These are phyloP conservation scores for Darevskia nairensis DNA, from an alignment of 2,797 vertebrate species.

Conservation along the genomic window DNA sequence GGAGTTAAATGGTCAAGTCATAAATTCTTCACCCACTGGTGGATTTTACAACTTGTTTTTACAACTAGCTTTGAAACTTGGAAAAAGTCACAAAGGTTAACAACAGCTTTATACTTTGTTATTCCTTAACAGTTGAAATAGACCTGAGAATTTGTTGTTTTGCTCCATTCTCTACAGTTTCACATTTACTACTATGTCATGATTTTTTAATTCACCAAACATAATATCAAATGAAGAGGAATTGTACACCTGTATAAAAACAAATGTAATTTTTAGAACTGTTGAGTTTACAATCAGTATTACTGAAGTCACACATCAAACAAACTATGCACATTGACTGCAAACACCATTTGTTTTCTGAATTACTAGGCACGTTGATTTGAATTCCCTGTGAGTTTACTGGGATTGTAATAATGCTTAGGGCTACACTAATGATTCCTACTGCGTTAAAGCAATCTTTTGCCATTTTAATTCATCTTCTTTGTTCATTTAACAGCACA, in stretches of 20 bases:
- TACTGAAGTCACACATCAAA: neutral
- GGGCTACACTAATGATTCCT: neutral
- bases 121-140: conserved; percentile 67
- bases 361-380: neutral
- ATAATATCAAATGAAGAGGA: conserved; percentile 18
- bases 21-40: conserved; percentile 69
- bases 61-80: conserved; percentile 68
- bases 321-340: neutral
- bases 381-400: neutral
- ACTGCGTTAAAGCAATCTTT: neutral
- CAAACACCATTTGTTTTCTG: neutral
- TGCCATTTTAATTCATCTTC: neutral
- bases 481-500: neutral
- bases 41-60: conserved; percentile 71
- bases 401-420: neutral
- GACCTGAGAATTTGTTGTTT: conserved; percentile 46
- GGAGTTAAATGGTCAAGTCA: conserved; percentile 76
- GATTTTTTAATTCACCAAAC: conserved; percentile 59
- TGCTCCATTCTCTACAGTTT: neutral
- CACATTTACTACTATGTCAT: too few species aligned
- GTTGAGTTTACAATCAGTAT: neutral
- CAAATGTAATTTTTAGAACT: conserved; percentile 5
- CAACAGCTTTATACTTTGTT: conserved; percentile 60
- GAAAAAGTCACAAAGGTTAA: conserved; percentile 71
- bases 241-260: neutral